Evolutionary conservation across 2,888 invertebrate genomes (phyloP).

Genomic region (Allophyes oxyacanthae): DNA sequence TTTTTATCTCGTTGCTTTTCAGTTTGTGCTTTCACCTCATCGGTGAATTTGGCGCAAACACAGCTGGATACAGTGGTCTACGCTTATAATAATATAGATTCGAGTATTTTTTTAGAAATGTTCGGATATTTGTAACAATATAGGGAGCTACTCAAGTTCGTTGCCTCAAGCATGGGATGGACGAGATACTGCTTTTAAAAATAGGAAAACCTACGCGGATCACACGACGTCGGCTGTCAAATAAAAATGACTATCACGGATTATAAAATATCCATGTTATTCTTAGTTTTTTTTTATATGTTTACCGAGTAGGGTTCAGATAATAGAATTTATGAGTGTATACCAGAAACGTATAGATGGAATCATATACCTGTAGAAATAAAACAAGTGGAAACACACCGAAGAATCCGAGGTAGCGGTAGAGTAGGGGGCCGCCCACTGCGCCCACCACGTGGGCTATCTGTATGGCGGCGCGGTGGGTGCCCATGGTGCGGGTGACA

Average conservation of each 20-base stretch:
- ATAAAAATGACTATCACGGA: no score
- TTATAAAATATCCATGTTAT: no score
- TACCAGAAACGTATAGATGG: slow-evolving; percentile 27
- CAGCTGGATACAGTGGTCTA: background rate
- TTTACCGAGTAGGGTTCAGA: background rate
- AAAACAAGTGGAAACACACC: slow-evolving; percentile 91
- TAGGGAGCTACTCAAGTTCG: no score
- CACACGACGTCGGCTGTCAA: no score
- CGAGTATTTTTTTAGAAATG: no score
- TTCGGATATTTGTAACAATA: no score
- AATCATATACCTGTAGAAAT: slow-evolving; percentile 82
- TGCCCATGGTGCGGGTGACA: slow-evolving; percentile 90
- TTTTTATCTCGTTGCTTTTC: slow-evolving; percentile 13
- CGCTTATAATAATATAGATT: no score
- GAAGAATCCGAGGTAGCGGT: slow-evolving; percentile 92
- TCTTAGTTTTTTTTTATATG: no score
- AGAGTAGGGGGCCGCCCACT: slow-evolving; percentile 93
- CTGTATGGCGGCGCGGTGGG: slow-evolving; percentile 83
- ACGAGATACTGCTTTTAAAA: no score
- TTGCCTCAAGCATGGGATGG: no score
- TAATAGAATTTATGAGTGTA: background rate
- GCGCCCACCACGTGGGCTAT: slow-evolving; percentile 90
- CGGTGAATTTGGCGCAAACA: background rate
- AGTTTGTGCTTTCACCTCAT: background rate
- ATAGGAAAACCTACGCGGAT: no score